Base-by-base conservation (phyloP, 1,140 invertebrate species). In the Drosophila sturtevanti region DNA sequence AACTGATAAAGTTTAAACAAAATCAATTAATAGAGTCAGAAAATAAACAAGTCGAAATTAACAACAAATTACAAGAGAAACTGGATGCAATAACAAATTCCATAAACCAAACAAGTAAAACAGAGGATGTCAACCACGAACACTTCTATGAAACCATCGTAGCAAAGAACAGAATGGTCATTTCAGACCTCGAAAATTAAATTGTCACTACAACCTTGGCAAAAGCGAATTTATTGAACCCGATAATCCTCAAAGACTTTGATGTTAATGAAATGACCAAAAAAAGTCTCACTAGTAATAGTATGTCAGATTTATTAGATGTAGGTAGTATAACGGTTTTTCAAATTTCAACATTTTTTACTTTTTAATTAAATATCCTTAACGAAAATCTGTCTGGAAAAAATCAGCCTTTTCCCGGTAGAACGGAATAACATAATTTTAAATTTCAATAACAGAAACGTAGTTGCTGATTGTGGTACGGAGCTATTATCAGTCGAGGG, bases 1-100 rank as follows among this genome's bases (percentile, higher is more conserved):
- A 68, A 18, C 63, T 66, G 11, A 12, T 71, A 5, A 63, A 72
- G 38, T 58, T 61, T 9, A 27, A 51, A 14, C 58, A 72, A 10
- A 35, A 14, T 12, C 16, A 31, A 12, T n/a, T 72, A 68, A 63
- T 22, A 21, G 65, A 27, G 31, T 12, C 58, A 41, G 44, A 48
- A 21, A 51, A 66, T 1, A 24, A 55, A 61, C 68, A 71, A 16
- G 31, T 52, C 0, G 54, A 70, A 34, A 7, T 63, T 41, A 37
- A 22, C 16, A 48, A 63, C 1, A 51, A 38, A 14, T 5, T n/a
- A 14, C 35, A 38, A n/a, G 35, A 38, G 1, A 38, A 38, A 38
- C 10, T 38, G 37, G n/a, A 38, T 38, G 4, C 37, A 38, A 4
- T 38, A 38, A 38, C n/a, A 38, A 38, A 38, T 38, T 38, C 37